Base-by-base conservation (phyloP, 2,888 invertebrate genomes). In the Cephus spinipes region DNA sequence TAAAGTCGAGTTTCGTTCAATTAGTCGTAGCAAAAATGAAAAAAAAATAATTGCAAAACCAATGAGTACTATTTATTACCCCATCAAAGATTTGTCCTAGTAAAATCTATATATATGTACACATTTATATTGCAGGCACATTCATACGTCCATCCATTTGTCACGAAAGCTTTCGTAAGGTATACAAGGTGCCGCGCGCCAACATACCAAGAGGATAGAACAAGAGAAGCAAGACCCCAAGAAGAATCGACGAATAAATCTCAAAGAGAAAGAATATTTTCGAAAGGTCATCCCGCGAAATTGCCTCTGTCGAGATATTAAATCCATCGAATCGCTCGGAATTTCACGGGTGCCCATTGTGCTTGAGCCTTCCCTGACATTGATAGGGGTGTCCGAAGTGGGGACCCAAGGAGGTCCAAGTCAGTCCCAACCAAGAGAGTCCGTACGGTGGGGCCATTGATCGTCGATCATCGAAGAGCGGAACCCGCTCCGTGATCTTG, bases 241-340 rank as follows among this genome's bases (percentile, higher is more conserved):
- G 55, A 55, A 55, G 40, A 40, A 15, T 40, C 40, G 15, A 15
- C 15, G 40, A 40, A 40, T 40, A 40, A 15, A 31, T 75, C 75
- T 75, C 75, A 55, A 30, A n/a, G 75, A 36, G 40, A n/a, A 40
- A 76, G 71, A 81, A 78, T 81, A 79, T 77, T 55, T 77, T 83
- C 86, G 85, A 87, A 87, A 55, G 55, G 55, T 88, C 88, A 88
- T 88, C 87, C 85, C 83, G 83, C 83, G 80, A 86, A 88, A 89
- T 88, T 89, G 86, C 86, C 88, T 83, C 81, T 77, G 83, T 83
- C 84, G 83, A 85, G 83, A 82, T 81, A 85, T 82, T 85, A 79
- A 81, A 30, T 79, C 80, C 78, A 81, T 83, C 83, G 83, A 82
- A 88, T 88, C 87, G 84, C 87, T 87, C 81, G 86, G 84, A 85